Percentiles rank a stretch among this genome's conserved stretches.
phyloP scores from a whole-genome alignment of 2,797 vertebrate species.

The Chloroceryle inda region DNA sequence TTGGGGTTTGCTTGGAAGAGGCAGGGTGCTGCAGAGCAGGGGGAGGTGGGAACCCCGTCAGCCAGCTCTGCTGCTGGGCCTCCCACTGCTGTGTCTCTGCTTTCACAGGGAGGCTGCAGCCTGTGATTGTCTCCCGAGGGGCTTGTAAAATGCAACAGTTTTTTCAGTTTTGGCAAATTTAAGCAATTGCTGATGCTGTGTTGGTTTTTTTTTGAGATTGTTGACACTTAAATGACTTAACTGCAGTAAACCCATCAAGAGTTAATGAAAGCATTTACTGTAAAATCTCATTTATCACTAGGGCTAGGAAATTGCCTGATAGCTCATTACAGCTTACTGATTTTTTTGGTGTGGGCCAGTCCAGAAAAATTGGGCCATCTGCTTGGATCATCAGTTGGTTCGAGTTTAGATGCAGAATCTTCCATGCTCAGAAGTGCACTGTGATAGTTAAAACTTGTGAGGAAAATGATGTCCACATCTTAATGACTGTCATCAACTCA shows the following conservation, averaged over 20 bases:
- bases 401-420: background rate
- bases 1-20: background rate
- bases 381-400: background rate
- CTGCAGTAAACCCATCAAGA: background rate
- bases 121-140: accelerated
- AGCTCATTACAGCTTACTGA: background rate
- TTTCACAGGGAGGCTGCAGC: background rate
- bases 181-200: background rate
- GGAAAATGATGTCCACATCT: background rate
- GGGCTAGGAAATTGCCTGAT: background rate
- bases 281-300: background rate
- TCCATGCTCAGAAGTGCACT: background rate
- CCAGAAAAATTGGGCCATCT: background rate
- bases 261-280: background rate
- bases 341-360: background rate
- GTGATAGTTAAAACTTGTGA: background rate
- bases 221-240: background rate
- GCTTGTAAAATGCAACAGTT: background rate
- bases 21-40: background rate
- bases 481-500: background rate
- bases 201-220: background rate
- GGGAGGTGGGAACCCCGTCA: accelerated
- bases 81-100: accelerated
- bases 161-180: background rate
- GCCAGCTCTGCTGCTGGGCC: background rate